Evolutionary conservation across 2,888 invertebrate species (phyloP).

Genomic region (Tortrix viridana): DNA sequence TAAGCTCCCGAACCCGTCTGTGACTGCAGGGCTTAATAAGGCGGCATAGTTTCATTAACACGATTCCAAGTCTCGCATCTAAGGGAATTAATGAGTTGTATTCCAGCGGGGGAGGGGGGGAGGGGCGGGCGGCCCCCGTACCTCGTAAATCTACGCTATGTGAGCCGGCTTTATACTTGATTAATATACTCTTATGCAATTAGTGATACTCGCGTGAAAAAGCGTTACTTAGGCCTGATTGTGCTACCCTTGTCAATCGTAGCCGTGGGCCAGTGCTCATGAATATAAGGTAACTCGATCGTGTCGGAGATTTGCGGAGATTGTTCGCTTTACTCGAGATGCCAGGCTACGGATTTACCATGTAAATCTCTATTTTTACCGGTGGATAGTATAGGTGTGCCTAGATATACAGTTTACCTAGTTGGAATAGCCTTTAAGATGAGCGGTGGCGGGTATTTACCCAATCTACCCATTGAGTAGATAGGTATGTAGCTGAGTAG

Average conservation of each 20-base stretch:
- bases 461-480: too few species aligned
- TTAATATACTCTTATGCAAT: conserved; percentile 73
- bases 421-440: too few species aligned
- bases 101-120: conserved; percentile 48
- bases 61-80: conserved; percentile 72
- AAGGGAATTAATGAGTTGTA: conserved; percentile 79
- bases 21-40: conserved; percentile 60
- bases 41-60: conserved; percentile 79
- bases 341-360: too few species aligned
- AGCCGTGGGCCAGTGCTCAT: conserved; percentile 1
- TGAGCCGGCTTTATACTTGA: conserved; percentile 63
- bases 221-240: conserved; percentile 54
- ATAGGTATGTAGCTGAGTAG: too few species aligned
- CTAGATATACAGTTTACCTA: too few species aligned
- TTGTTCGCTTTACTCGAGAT: too few species aligned
- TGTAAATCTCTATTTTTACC: too few species aligned
- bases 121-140: conserved; percentile 31
- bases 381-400: too few species aligned
- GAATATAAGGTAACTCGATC: conserved; percentile 2
- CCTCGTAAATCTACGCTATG: conserved; percentile 73
- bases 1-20: too few species aligned
- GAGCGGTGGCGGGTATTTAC: too few species aligned
- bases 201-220: conserved; percentile 66
- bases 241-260: conserved; percentile 45
- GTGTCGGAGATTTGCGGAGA: too few species aligned